Evolutionary conservation across 2,113 vertebrate species (phyloP), one percentile per base, ranked within the genome.

Genomic region (Hipposideros armiger): DNA sequence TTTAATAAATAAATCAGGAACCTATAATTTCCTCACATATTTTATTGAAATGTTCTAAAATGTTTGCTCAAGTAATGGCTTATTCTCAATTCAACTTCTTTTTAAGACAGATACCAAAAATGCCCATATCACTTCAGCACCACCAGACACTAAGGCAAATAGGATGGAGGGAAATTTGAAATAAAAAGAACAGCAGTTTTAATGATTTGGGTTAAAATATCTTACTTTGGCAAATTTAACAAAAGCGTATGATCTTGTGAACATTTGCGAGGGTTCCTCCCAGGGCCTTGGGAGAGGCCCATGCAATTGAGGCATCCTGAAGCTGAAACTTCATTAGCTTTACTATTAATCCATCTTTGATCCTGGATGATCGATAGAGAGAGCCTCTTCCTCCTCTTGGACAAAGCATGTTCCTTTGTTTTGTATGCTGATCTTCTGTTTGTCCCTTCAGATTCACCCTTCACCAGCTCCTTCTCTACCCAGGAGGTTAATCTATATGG

Each of bases 11-110:
- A 77, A 77, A 66, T 47, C 47, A 52, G n/a, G 17, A 66, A 42
- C 26, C 26, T 54, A n/a, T 67, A 74, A 67, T 54, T 78, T 78
- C 17, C 11, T 67, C 73, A 30, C 7, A 2, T 30, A 8, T 89
- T 60, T 77, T 40, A 40, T 54, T 66, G 24, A 54, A 89, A 89
- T 89, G n/a, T 89, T 77, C 47, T 30, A 66, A 89, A 89, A 77
- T n/a, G 11, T 45, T 45, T 66, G 32, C 11, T 54, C 17, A 78
- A 76, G 52, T 28, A 42, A 42, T 78, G 45, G 3, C 45, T 89
- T 66, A 54, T 54, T 67, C n/a, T 78, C 73, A 67, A 54, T 78
- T 90, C 47, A 54, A 42, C 17, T 78, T 42, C 22, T 60, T 77
- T n/a, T 77, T 87, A 42, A 78, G 54, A 80, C 36, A 26, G 74